These are phyloP conservation scores for Caenorhabditis remanei DNA, from an alignment of 1,140 invertebrate species.

Conservation along the genomic window DNA sequence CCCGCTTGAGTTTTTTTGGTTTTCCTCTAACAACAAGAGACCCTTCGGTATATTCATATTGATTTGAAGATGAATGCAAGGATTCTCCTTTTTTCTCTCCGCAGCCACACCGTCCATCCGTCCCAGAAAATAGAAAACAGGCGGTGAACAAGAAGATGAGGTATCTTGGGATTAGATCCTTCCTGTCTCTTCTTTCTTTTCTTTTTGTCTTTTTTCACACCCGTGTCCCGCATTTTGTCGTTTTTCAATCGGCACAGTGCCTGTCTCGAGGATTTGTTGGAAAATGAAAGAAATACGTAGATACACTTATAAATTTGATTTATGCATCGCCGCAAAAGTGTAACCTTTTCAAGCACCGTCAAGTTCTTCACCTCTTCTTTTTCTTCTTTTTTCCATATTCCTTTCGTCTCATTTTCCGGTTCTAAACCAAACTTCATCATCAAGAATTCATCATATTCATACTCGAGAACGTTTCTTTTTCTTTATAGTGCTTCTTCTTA, in stretches of 20 bases:
- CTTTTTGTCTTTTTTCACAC: slow-evolving; percentile 1
- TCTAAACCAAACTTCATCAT: slow-evolving; percentile 28
- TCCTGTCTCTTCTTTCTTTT: neutral
- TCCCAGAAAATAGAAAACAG: neutral
- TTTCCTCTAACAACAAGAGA: neutral
- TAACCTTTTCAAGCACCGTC: slow-evolving; percentile 49
- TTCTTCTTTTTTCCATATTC: neutral
- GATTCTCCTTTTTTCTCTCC: neutral
- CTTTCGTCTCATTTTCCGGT: slow-evolving; percentile 9
- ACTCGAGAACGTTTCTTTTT: slow-evolving; percentile 4
- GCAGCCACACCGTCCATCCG: neutral
- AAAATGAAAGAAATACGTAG: slow-evolving; percentile 41
- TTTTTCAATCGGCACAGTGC: slow-evolving; percentile 52
- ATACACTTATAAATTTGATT: slow-evolving; percentile 42
- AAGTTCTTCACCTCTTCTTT: neutral
- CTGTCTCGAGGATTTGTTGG: slow-evolving; percentile 16
- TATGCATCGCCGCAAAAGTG: neutral
- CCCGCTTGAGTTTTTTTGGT: neutral
- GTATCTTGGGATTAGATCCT: neutral
- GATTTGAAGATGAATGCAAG: neutral
- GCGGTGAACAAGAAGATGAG: slow-evolving; percentile 5
- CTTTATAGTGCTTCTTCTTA: neutral
- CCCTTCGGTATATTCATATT: slow-evolving; percentile 9
- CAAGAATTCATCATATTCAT: slow-evolving; percentile 19
- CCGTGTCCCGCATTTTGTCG: slow-evolving; percentile 30